Conservation (phyloP, 2,797 vertebrate species). For the Eurystomus glaucurus region DNA sequence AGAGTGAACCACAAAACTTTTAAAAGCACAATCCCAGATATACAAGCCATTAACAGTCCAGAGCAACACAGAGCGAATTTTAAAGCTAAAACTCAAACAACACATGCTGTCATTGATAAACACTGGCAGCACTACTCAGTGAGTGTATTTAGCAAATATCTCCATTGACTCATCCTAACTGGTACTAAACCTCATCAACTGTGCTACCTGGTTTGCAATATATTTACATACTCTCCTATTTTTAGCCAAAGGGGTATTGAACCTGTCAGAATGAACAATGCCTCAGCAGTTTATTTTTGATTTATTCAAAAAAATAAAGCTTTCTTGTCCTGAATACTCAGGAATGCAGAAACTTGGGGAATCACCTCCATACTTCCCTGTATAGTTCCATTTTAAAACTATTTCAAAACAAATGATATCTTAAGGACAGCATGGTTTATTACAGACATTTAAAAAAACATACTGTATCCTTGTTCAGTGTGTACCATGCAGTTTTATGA, state of each 20-base stretch:
- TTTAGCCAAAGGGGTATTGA: not conserved
- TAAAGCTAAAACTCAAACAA: not conserved
- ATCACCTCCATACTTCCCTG: not conserved
- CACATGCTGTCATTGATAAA: not conserved
- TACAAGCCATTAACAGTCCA: not conserved
- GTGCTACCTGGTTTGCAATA: not conserved
- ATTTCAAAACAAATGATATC: not conserved
- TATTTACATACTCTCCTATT: not conserved
- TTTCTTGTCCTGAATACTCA: not conserved
- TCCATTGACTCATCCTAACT: not conserved
- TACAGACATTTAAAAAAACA: not conserved
- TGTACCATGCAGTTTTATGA: not conserved
- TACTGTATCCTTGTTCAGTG: not conserved
- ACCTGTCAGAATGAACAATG: not conserved
- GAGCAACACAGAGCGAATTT: not conserved
- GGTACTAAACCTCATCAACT: not conserved
- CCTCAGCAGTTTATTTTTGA: not conserved
- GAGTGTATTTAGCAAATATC: not conserved
- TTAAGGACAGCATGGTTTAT: not conserved
- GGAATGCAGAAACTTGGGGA: rapidly evolving
- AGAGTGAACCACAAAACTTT: not conserved
- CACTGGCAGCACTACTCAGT: not conserved
- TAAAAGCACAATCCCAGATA: not conserved
- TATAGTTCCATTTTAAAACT: not conserved
- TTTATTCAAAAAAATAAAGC: not conserved